A percentile compares a stretch with the other conserved stretches of the same genome.
These are phyloP conservation scores for Clarias magur DNA, from an alignment of 2,113 vertebrate species.

Conservation along the genomic window DNA sequence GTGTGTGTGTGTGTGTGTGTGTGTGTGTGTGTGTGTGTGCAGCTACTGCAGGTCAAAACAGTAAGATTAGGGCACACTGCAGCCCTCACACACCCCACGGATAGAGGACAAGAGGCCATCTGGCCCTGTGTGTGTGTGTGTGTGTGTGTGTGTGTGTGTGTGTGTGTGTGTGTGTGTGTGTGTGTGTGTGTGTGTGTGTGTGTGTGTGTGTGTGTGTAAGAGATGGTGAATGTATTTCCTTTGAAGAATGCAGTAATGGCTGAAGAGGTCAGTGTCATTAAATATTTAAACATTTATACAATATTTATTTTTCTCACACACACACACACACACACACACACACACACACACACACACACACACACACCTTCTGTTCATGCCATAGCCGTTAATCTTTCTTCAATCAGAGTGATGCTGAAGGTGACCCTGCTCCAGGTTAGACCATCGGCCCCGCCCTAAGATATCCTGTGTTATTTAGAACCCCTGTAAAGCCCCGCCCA, in stretches of 20 bases:
- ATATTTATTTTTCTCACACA: slow-evolving; percentile 29
- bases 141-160: slow-evolving; percentile 13
- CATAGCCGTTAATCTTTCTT: neutral
- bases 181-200: slow-evolving; percentile 25
- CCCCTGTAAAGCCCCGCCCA: neutral
- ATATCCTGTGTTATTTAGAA: neutral
- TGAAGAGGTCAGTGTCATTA: slow-evolving; percentile 41
- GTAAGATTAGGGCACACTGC: slow-evolving; percentile 50
- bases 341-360: neutral
- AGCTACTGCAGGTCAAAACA: slow-evolving; percentile 30
- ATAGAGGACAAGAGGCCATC: slow-evolving; percentile 63
- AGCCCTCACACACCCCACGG: slow-evolving; percentile 34
- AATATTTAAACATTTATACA: slow-evolving; percentile 57
- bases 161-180: slow-evolving; percentile 49
- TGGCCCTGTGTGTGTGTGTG: slow-evolving; percentile 56
- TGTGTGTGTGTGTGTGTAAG: slow-evolving; percentile 30
- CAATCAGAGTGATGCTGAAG: neutral
- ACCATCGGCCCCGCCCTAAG: neutral
- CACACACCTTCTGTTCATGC: neutral
- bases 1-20: slow-evolving; percentile 28
- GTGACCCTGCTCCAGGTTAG: neutral
- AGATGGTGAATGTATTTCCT: slow-evolving; percentile 56
- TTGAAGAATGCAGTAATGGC: slow-evolving; percentile 19
- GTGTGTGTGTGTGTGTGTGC: slow-evolving; percentile 32
- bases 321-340: neutral